These are phyloP conservation scores for Rhabdophis nuchalis DNA, from an alignment of 2,797 vertebrate genomes.

Conservation along the genomic window DNA sequence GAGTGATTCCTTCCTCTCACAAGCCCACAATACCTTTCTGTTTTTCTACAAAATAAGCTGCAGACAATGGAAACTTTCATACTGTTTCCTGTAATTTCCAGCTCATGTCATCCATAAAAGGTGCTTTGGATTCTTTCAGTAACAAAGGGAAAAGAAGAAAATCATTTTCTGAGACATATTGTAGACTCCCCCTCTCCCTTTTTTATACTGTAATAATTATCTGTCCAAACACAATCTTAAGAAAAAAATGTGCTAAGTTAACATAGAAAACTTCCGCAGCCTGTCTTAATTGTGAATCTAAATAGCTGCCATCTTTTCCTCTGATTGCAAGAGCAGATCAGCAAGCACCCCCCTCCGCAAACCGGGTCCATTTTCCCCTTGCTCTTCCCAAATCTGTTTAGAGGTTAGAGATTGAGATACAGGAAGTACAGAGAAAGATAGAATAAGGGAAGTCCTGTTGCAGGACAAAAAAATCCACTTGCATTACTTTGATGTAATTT, in stretches of 20 bases:
- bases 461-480: fast-evolving
- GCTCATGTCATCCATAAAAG: conserved; percentile 49
- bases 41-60: conserved; percentile 45
- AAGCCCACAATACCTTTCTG: neutral
- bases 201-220: conserved; percentile 35
- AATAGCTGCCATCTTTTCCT: conserved; percentile 6
- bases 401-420: neutral
- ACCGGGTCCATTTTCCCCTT: neutral
- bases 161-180: conserved; percentile 30
- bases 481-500: neutral
- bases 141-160: neutral
- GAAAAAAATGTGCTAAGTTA: conserved; percentile 20
- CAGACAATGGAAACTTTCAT: conserved; percentile 52
- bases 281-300: conserved; percentile 18
- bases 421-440: neutral
- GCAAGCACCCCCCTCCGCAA: neutral
- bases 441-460: neutral
- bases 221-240: conserved; percentile 47
- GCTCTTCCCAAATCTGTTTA: neutral
- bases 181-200: conserved; percentile 36
- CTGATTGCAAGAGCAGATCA: neutral
- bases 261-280: conserved; percentile 38
- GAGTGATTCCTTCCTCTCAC: neutral
- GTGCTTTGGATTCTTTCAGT: conserved; percentile 49
- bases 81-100: conserved; percentile 43